Evolutionary conservation across 2,888 invertebrate genomes (phyloP).

Genomic region (Mesoligia furuncula): DNA sequence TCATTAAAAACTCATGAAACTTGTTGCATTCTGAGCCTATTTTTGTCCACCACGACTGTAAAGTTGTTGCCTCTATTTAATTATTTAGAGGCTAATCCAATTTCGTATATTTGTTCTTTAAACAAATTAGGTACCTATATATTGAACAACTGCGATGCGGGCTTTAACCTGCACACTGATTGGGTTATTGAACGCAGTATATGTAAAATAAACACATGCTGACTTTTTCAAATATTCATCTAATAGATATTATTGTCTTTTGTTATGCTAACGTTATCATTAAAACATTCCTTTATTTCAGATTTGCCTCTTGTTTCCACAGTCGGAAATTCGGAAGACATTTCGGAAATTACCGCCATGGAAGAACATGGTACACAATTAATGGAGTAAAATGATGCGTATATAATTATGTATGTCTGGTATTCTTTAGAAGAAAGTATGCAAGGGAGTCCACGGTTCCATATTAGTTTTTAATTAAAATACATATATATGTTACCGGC

Average conservation of each 20-base stretch:
- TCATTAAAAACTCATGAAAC: conserved; percentile 22
- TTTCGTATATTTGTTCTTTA: conserved; percentile 8
- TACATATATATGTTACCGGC: too few relatives aligned
- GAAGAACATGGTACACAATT: background rate
- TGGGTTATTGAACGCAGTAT: background rate
- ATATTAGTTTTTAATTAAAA: background rate
- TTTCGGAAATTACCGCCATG: background rate
- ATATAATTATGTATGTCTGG: background rate
- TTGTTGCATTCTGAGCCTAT: conserved; percentile 40
- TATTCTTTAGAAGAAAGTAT: background rate
- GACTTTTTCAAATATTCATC: background rate
- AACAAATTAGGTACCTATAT: conserved; percentile 11
- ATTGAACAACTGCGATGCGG: conserved; percentile 3
- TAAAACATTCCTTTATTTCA: background rate
- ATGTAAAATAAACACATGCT: background rate
- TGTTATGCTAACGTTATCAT: background rate
- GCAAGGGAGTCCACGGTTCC: conserved; percentile 1
- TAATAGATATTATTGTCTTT: background rate
- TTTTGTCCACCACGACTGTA: background rate
- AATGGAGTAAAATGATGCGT: background rate
- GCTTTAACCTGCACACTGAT: background rate
- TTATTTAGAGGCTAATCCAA: conserved; percentile 1
- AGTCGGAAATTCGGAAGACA: background rate
- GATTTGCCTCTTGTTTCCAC: background rate
- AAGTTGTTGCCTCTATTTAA: conserved; percentile 3